Evolutionary conservation across 1,140 invertebrate genomes (phyloP), one percentile per base, ranked within the genome.

Genomic region (Leptopilina boulardi): DNA sequence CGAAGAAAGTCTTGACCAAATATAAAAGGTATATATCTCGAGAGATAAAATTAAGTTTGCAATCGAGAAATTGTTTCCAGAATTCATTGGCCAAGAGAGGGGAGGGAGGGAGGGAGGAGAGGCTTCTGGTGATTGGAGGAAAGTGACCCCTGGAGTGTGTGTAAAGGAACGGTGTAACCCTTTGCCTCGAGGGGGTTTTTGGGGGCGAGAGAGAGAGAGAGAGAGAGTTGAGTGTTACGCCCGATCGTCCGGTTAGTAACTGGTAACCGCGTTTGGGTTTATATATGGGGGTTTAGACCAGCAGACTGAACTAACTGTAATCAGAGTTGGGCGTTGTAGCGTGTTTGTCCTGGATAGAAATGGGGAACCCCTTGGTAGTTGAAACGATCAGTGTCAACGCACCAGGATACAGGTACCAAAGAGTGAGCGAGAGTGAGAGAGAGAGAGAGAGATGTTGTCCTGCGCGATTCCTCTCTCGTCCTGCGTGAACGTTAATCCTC

Each of bases 281-380:
- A 38, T n/a, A n/a, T 87, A 86, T 85, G 82, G 85, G 85, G 85
- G 84, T 89, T 89, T 87, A 87, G 85, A 85, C 78, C 87, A 88
- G 85, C 84, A 87, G 87, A 89, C 86, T 87, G 87, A 83, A 84
- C 87, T 87, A 88, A 89, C 87, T 88, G 88, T 89, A 90, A 89
- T 89, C 86, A 87, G 85, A 87, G 86, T 86, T 83, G 82, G 83
- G 79, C 82, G 80, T 81, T 83, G 78, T 80, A 79, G 78, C 77
- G 76, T 82, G 82, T 80, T 80, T 79, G 82, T 79, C 80, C 77
- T 77, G 80, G 80, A 81, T 79, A 75, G 81, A 38, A 38, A 38
- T 9, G 34, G 34, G 75, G 34, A 83, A 78, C 72, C 73, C 71
- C 75, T 54, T 51, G 56, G 75, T 66, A 74, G 21, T 54, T 30